phyloP scores from a whole-genome alignment of 2,888 invertebrate species.

The Celastrina argiolus region DNA sequence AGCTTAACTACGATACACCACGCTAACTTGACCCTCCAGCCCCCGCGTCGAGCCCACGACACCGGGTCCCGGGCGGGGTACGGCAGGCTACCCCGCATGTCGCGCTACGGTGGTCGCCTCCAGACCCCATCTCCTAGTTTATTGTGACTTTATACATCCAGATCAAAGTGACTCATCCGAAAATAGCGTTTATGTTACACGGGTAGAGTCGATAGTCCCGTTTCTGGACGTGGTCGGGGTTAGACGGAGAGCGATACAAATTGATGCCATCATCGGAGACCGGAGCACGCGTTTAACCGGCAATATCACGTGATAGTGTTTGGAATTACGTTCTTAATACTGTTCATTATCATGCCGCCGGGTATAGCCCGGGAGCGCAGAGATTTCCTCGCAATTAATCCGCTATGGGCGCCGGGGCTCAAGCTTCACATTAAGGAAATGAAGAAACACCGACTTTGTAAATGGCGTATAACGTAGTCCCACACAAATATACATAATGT shows the following conservation, averaged over 20 bases:
- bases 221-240: constrained; percentile 37
- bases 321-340: constrained; percentile 51
- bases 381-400: constrained; percentile 5
- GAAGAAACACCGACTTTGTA: background rate
- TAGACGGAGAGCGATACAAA: constrained; percentile 62
- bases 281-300: constrained; percentile 40
- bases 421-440: constrained; percentile 2
- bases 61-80: constrained; percentile 31
- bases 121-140: constrained; percentile 51
- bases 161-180: constrained; percentile 38
- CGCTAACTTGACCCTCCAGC: constrained; percentile 32
- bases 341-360: constrained; percentile 4
- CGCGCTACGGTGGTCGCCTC: constrained; percentile 47
- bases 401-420: background rate
- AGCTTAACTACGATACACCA: constrained; percentile 44
- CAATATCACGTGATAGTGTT: constrained; percentile 22
- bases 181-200: constrained; percentile 45
- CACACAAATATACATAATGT: background rate
- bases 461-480: background rate
- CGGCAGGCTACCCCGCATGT: constrained; percentile 36
- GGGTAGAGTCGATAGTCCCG: constrained; percentile 48
- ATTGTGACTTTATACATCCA: constrained; percentile 50
- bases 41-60: constrained; percentile 30
- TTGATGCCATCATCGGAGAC: constrained; percentile 51
- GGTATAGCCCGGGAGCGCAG: background rate